Base-by-base conservation (phyloP, 2,797 vertebrate genomes). In the Clarias fuscus region DNA sequence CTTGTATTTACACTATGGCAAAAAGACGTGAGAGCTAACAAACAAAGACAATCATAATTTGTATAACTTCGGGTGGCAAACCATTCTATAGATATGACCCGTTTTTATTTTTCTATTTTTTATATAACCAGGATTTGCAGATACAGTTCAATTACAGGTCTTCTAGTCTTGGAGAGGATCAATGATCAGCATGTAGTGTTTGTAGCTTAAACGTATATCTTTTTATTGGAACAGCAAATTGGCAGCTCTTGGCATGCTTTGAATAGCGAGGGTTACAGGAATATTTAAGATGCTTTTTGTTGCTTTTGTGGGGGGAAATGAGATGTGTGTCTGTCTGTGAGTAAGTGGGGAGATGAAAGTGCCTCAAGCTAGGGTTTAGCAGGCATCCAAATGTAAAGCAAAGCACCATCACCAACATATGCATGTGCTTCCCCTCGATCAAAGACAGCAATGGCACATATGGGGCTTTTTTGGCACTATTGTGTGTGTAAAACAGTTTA, bases 141-240 rank as follows among this genome's bases (percentile, higher is more conserved):
- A 33, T 61, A 24, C 37, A 33, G 18, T 78, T 48, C 37, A 43
- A 3, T 81, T 48, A 81, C 78, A 30, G 8, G 10, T 67, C 61
- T 24, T 48, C 3, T 43, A 65, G 24, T 65, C 18, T 13, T 62
- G 64, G 48, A 68, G 27, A 30, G 76, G 43, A 53, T 85, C 61
- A 85, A 33, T 75, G 53, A 61, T 33, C 40, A 76, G 4, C 0
- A 59, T 87, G 58, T 86, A 76, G 62, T 82, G 82, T 89, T 86
- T 88, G 86, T 84, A 87, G 71, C 88, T 73, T 22, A 83, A 73
- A 85, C 73, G 68, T 59, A 59, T 87, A 88, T 90, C 76, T 87
- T 86, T 90, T 90, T 91, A 88, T 86, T 91, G 85, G 87, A 88
- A 75, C 86, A 89, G 85, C 87, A 88, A 90, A 87, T 88, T 88